Base-by-base conservation (phyloP, 2,113 vertebrate genomes). In the Prunella himalayana region DNA sequence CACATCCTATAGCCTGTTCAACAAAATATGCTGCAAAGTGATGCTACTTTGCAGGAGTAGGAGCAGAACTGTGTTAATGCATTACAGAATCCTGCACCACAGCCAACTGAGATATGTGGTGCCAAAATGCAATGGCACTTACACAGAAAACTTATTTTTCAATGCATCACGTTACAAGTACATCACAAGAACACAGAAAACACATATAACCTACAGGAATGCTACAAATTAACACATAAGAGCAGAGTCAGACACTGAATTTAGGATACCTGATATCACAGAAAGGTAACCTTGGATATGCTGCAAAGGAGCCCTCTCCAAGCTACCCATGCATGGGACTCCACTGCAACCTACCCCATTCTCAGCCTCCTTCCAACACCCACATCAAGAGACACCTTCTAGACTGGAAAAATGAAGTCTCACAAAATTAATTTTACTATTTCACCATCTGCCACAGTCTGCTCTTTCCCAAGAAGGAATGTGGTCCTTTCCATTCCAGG, bases 181-280 rank as follows among this genome's bases (percentile, higher is more conserved):
- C 28, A 23, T 47, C 49, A 33, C 21, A 28, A 71, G 37, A 93
- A 90, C 25, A 81, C 41, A 70, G 50, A 20, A 45, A 61, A 56
- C 7, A 11, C 18, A 49, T 6, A 37, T 10, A 60, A 78, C 15
- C 60, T 73, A 59, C 31, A 53, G 44, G 44, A 83, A 39, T 15
- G 2, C 53, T 79, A 16, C 35, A 54, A 53, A 7, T 54, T 27
- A 51, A 57, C n/a, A 21, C 3, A 0, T 13, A 54, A 41, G 11
- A 60, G 35, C 27, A 42, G 31, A 69, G 45, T 45, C 59, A 88
- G 35, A 4, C 28, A 59, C 15, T 0, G 0, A 47, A 61, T 60
- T 85, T 60, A 82, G 35, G 25, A 68, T 16, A 78, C 7, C 27
- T 77, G 11, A 35, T 21, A 56, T 39, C 2, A 5, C n/a, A 63